Conservation (phyloP, 2,113 vertebrate genomes). For the Sturnus vulgaris region DNA sequence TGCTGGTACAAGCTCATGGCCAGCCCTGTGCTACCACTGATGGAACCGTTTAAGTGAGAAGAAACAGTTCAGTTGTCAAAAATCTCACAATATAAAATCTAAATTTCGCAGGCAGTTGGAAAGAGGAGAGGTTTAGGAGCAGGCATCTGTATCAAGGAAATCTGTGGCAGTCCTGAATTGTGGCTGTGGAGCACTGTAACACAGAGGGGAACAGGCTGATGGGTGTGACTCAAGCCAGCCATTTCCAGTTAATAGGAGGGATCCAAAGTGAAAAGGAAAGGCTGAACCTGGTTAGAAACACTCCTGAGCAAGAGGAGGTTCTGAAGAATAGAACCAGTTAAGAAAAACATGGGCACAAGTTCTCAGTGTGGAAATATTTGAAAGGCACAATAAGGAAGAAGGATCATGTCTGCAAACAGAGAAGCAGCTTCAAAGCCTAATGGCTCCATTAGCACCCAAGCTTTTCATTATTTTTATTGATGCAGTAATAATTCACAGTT, state of each 20-base stretch:
- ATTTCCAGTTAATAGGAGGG: neutral
- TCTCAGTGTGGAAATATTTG: neutral
- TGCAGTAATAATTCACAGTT: conserved; percentile 63
- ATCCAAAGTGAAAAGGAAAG: neutral
- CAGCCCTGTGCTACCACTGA: neutral
- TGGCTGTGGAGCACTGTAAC: neutral
- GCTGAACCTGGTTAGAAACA: neutral
- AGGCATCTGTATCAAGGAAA: neutral
- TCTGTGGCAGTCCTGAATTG: neutral
- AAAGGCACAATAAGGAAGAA: conserved; percentile 11
- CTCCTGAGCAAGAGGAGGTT: neutral
- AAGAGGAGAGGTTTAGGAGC: neutral
- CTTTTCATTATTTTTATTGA: conserved; percentile 67
- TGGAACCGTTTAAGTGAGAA: neutral
- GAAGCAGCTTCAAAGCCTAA: conserved; percentile 49
- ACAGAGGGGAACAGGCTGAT: neutral
- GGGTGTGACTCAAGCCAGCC: neutral
- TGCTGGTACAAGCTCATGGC: neutral
- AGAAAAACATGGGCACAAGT: neutral
- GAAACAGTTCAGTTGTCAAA: neutral
- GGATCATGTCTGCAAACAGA: conserved; percentile 31
- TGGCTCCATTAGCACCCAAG: conserved; percentile 37
- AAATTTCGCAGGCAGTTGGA: neutral
- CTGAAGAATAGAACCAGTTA: neutral
- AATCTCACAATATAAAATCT: neutral